Evolutionary conservation across 2,888 invertebrate species (phyloP), one percentile per base, ranked within the genome.

Genomic region (Mythimna albipuncta): DNA sequence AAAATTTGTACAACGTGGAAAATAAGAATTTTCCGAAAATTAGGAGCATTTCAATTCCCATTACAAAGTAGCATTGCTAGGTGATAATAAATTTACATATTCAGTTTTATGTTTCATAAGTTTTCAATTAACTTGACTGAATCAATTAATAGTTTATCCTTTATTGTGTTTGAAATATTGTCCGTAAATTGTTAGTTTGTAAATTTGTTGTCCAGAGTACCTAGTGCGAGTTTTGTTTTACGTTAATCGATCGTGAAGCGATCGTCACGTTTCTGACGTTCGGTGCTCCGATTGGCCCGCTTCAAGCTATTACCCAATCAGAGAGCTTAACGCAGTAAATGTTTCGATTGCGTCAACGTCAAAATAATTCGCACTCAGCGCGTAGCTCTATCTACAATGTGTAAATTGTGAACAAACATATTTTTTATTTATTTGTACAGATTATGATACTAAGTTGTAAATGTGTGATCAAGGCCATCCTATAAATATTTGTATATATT

Each of bases 351-450:
- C 13, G 11, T 44, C 11, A 11, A 44, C 41, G 41, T 44, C 13
- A 44, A 44, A 44, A 5, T 44, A 44, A 44, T 5, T 44, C 13
- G 44, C 44, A 44, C 13, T 44, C 13, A 44, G 13, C 44, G 44
- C 13, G 4, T 19, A 57, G 41, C 19, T 72, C 16, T 13, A 59
- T 64, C 52, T 57, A 52, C 32, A 9, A 5, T 69, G 54, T 41
- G 13, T n/a, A 67, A 35, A 32, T 64, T 66, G 6, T 57, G 16
- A 50, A 19, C 16, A 41, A 35, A 38, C 13, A 47, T 52, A 38
- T 50, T 54, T 54, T 69, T 74, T 66, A 80, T 83, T 80, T 80
- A 80, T 80, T 80, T 80, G 80, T 80, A 83, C 75, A 83, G 83
- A 83, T 83, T 74, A 57, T 41, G 80, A 35, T 58, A 16, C 52